Evolutionary conservation across 2,113 vertebrate genomes (phyloP).

Genomic region (Elephantulus edwardii): DNA sequence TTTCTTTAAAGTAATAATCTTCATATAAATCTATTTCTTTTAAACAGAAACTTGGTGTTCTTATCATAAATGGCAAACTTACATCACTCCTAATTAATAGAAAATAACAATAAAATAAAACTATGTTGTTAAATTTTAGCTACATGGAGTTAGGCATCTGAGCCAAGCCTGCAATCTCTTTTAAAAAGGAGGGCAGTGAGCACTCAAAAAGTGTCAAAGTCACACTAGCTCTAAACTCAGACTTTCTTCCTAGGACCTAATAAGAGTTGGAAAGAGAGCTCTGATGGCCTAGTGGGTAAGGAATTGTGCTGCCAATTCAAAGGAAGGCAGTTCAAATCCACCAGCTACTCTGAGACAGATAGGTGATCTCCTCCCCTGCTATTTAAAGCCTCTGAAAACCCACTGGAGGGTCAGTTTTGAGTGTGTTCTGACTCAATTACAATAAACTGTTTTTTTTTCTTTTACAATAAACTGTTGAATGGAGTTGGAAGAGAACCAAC

Average conservation of each 20-base stretch:
- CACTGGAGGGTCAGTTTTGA: no score
- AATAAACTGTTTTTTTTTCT: no score
- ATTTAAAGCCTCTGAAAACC: no score
- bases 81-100: conserved; percentile 30
- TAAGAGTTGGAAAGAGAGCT: no score
- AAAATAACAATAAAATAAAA: conserved; percentile 22
- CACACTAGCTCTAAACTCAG: not conserved
- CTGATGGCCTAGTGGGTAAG: no score
- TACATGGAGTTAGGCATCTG: not conserved
- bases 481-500: not conserved
- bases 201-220: not conserved
- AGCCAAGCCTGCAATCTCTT: not conserved
- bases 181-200: not conserved
- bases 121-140: not conserved
- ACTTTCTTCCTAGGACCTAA: conserved; percentile 1
- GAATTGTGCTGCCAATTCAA: no score
- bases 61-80: conserved; percentile 25
- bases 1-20: conserved; percentile 36
- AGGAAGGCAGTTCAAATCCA: no score
- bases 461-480: no score
- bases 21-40: conserved; percentile 40
- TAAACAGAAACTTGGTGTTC: conserved; percentile 43
- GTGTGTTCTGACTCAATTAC: no score
- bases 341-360: no score
- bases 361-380: no score